Base-by-base conservation (phyloP, 1,140 invertebrate genomes). In the Drosophila chauvacae region DNA sequence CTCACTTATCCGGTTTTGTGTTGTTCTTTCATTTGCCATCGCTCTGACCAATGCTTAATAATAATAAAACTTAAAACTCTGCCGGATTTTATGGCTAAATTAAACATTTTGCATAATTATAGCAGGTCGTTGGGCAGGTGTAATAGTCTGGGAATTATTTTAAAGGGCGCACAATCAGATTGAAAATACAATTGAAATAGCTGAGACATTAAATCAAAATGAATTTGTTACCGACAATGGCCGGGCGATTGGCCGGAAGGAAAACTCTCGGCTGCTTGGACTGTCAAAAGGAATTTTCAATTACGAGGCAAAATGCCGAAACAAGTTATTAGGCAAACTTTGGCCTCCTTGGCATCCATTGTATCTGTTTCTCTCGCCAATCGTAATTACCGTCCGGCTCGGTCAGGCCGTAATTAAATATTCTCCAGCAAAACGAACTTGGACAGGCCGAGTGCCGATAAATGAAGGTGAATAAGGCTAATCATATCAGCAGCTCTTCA, bases 311-410 rank as follows among this genome's bases (percentile, higher is more conserved):
- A 81, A 85, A 81, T 75, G 69, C 60, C 70, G 7, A 90, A 88
- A 88, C 84, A 81, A 90, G 85, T 90, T 88, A 85, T 73, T 84
- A 71, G 66, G 37, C 72, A 80, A 88, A 88, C 65, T 83, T 82
- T 63, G 59, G 68, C 56, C 33, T 35, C 7, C n/a, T 51, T 51
- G 50, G 37, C 23, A 50, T 26, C 26, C 16, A 42, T 51, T 64
- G 55, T 68, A 66, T 66, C 63, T 64, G 18, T 20, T 23, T 13
- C 18, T 30, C 28, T 47, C 37, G 47, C 70, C 44, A 73, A 74
- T 70, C 72, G 59, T 70, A 85, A 70, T 66, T 82, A 82, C 51
- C 51, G 60, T 44, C 44, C 50, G 33, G 60, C 33, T 30, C 41
- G 45, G 55, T 42, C 33, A 61, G 53, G 47, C n/a, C 28, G 57